These are phyloP conservation scores for Leptinotarsa peninsularis DNA, from an alignment of 2,888 invertebrate species.

Conservation along the genomic window DNA sequence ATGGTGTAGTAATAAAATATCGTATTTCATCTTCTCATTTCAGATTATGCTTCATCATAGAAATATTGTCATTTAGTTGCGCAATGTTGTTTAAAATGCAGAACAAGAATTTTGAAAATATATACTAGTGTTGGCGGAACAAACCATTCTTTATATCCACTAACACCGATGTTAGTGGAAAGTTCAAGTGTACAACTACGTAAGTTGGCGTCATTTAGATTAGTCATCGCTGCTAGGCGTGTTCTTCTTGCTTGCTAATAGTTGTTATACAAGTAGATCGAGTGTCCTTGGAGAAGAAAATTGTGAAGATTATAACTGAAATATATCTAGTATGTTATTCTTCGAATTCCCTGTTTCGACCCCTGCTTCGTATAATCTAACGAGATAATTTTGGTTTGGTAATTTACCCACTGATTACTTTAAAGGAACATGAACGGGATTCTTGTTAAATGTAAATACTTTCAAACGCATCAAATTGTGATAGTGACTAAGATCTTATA, in stretches of 20 bases:
- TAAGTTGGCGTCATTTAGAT: constrained; percentile 23
- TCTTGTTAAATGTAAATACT: too few species aligned
- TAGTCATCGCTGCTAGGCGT: constrained; percentile 24
- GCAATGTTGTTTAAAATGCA: background rate
- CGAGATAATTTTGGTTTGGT: too few species aligned
- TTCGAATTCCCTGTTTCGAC: too few species aligned
- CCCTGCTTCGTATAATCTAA: too few species aligned
- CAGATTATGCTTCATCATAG: background rate
- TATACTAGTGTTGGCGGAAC: background rate
- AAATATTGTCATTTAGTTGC: constrained; percentile 1
- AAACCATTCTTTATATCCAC: background rate
- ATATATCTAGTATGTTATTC: too few species aligned
- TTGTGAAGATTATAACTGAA: too few species aligned
- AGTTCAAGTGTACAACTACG: constrained; percentile 27
- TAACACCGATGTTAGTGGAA: constrained; percentile 15
- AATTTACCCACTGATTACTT: too few species aligned
- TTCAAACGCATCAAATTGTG: background rate
- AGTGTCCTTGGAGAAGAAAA: too few species aligned
- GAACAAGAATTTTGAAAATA: background rate
- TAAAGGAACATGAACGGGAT: too few species aligned
- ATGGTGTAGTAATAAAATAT: too few species aligned
- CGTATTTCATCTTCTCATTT: too few species aligned
- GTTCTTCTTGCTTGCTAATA: background rate
- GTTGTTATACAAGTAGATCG: too few species aligned
- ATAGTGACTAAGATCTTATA: background rate